Evolutionary conservation across 2,113 vertebrate species (phyloP).

Genomic region (Oryzias woworae): DNA sequence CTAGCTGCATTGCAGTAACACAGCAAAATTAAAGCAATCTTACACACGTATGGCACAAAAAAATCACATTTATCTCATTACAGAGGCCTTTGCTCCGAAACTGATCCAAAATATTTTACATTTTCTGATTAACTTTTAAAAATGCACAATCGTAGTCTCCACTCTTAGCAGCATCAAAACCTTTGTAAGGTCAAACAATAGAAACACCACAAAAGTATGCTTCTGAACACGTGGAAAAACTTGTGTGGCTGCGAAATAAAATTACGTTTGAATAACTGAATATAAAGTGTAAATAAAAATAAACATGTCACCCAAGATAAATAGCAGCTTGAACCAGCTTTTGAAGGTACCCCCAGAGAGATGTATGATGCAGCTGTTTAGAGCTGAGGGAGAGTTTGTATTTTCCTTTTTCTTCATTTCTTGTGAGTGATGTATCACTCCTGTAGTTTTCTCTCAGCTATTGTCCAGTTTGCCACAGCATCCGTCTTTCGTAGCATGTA

Average conservation of each 20-base stretch:
- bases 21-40: too few relatives aligned
- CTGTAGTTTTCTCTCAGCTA: conserved; percentile 51
- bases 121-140: neutral
- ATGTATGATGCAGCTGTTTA: conserved; percentile 60
- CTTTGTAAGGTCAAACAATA: conserved; percentile 21
- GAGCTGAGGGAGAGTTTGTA: conserved; percentile 53
- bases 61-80: neutral
- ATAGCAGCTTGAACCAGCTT: conserved; percentile 58
- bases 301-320: conserved; percentile 70
- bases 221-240: neutral
- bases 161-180: neutral
- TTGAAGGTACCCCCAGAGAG: conserved; percentile 55
- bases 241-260: conserved; percentile 13
- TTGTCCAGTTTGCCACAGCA: conserved; percentile 24
- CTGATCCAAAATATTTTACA: neutral
- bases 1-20: neutral
- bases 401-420: conserved; percentile 51
- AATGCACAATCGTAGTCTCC: neutral
- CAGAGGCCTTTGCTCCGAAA: neutral
- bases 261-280: conserved; percentile 27
- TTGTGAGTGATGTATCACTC: conserved; percentile 62
- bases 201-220: conserved; percentile 1
- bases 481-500: conserved; percentile 36
- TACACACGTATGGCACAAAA: neutral
- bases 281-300: conserved; percentile 64